Evolutionary conservation across 2,113 vertebrate genomes (phyloP).

Genomic region (Coregonus clupeaformis): DNA sequence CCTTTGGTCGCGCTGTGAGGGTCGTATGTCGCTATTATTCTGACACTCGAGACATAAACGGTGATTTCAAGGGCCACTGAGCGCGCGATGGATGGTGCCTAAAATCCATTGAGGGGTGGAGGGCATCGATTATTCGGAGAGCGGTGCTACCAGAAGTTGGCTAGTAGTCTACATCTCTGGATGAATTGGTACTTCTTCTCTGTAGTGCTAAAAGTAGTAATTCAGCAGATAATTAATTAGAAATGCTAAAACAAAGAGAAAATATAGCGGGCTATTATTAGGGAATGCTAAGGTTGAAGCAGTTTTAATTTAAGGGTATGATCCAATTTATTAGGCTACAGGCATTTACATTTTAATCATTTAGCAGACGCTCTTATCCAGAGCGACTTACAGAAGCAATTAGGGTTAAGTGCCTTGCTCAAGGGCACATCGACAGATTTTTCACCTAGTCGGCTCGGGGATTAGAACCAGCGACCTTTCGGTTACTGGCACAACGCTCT

Average conservation of each 20-base stretch:
- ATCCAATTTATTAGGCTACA: too few relatives aligned
- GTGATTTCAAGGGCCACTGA: slow-evolving; percentile 78
- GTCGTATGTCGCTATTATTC: slow-evolving; percentile 71
- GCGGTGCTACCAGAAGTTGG: slow-evolving; percentile 30
- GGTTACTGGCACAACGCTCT: too few relatives aligned
- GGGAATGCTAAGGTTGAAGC: too few relatives aligned
- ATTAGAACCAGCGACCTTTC: too few relatives aligned
- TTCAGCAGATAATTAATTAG: not conserved
- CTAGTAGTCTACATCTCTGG: not conserved
- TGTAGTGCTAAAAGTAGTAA: not conserved
- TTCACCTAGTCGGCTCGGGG: too few relatives aligned
- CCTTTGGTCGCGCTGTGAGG: slow-evolving; percentile 68
- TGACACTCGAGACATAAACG: slow-evolving; percentile 63
- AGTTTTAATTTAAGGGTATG: too few relatives aligned
- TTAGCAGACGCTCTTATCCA: too few relatives aligned
- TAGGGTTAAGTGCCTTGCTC: too few relatives aligned
- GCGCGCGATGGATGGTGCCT: slow-evolving; percentile 71
- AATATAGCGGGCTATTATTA: too few relatives aligned
- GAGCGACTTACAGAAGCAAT: too few relatives aligned
- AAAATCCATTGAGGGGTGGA: slow-evolving; percentile 57
- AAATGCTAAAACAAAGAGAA: not conserved
- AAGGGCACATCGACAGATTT: too few relatives aligned
- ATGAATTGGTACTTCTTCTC: not conserved
- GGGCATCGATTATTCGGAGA: slow-evolving; percentile 58
- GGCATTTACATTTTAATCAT: too few relatives aligned